Evolutionary conservation across 2,888 invertebrate species (phyloP).

Genomic region (Linnaemya vulpina): DNA sequence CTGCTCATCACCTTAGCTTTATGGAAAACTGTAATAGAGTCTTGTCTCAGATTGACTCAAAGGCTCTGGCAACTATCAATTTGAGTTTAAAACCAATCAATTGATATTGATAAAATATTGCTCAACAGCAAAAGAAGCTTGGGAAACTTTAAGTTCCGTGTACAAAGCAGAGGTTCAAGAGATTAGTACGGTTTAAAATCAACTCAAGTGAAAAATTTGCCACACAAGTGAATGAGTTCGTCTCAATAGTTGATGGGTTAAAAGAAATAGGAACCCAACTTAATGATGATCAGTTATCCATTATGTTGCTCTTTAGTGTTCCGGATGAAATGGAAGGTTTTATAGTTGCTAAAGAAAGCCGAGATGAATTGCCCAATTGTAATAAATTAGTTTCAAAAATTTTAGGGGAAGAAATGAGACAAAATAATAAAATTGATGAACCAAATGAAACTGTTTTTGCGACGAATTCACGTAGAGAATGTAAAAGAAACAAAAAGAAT

Average conservation of each 20-base stretch:
- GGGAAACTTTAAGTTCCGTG: too few species aligned
- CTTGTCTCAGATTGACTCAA: background rate
- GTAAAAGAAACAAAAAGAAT: conserved; percentile 4
- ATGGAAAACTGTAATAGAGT: background rate
- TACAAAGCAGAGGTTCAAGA: too few species aligned
- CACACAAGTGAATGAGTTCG: conserved; percentile 57
- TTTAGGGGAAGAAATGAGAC: conserved; percentile 41
- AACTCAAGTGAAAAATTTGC: too few species aligned
- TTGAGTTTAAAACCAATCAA: too few species aligned
- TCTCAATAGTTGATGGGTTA: conserved; percentile 43
- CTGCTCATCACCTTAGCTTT: background rate
- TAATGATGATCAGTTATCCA: too few species aligned
- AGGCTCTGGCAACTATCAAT: background rate
- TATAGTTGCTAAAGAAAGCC: conserved; percentile 61
- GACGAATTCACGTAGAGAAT: conserved; percentile 6
- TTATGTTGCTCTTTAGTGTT: conserved; percentile 57
- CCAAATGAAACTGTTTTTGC: conserved; percentile 20
- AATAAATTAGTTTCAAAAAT: conserved; percentile 59
- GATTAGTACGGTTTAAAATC: too few species aligned
- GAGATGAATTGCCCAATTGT: conserved; percentile 55
- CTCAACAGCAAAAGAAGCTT: too few species aligned
- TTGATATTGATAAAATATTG: too few species aligned
- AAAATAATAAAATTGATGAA: conserved; percentile 9
- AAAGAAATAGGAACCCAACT: conserved; percentile 63
- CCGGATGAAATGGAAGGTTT: conserved; percentile 64